phyloP scores from a whole-genome alignment of 2,113 vertebrate genomes.

The Chascanopsetta lugubris region DNA sequence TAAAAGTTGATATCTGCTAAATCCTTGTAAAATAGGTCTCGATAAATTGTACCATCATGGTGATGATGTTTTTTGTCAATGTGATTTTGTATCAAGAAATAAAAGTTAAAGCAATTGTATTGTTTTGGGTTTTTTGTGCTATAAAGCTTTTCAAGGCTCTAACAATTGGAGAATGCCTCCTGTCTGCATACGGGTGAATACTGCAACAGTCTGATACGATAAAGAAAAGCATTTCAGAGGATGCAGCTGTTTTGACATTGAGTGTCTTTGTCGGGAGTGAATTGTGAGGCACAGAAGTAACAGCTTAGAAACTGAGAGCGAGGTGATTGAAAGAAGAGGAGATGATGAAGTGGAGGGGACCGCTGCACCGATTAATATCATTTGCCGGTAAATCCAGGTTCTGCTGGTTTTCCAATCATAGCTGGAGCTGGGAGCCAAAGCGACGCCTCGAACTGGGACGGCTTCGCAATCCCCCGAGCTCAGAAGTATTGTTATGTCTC shows the following conservation, averaged over 20 bases:
- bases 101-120: too few species aligned
- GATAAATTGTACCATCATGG: too few species aligned
- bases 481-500: conserved; percentile 76
- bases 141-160: too few species aligned
- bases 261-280: conserved; percentile 33
- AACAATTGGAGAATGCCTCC: not conserved
- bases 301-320: conserved; percentile 40
- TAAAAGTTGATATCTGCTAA: too few species aligned
- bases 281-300: conserved; percentile 38
- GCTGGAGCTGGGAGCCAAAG: conserved; percentile 55
- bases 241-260: conserved; percentile 28
- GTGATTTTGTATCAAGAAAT: too few species aligned
- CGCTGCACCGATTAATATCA: conserved; percentile 66
- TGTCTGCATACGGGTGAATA: not conserved
- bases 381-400: conserved; percentile 70
- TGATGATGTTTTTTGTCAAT: too few species aligned
- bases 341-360: conserved; percentile 48
- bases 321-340: conserved; percentile 45
- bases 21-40: too few species aligned
- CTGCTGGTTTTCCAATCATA: conserved; percentile 66
- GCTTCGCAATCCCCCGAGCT: conserved; percentile 72
- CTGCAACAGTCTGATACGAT: not conserved
- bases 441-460: conserved; percentile 68
- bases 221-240: conserved; percentile 12
- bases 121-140: too few species aligned